Evolutionary conservation across 1,140 invertebrate genomes (phyloP).

Genomic region (Temnothorax curvispinosus): DNA sequence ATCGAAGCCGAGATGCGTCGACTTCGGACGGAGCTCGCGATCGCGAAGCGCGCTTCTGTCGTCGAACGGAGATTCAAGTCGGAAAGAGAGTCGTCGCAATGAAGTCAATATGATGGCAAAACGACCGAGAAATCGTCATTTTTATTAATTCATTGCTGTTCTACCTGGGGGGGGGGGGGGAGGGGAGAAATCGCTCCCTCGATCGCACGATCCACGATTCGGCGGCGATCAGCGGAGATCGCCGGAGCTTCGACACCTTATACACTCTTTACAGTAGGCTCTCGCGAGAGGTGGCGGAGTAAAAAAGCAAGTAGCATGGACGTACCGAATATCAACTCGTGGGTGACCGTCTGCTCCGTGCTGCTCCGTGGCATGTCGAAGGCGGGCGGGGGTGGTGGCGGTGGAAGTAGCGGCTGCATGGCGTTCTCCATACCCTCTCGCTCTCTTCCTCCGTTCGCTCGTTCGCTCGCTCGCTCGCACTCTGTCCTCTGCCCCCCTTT

Average conservation of each 20-base stretch:
- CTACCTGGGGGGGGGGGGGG: too few relatives aligned
- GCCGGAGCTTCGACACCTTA: too few relatives aligned
- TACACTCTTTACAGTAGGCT: too few relatives aligned
- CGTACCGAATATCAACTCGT: slow-evolving; percentile 87
- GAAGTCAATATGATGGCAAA: too few relatives aligned
- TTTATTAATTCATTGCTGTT: too few relatives aligned
- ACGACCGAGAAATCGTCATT: too few relatives aligned
- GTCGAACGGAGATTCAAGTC: too few relatives aligned
- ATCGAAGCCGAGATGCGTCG: not conserved
- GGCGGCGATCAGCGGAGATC: too few relatives aligned
- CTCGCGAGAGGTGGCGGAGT: too few relatives aligned
- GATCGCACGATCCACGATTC: too few relatives aligned
- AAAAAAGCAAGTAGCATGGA: slow-evolving; percentile 6
- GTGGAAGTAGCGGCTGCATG: slow-evolving; percentile 76
- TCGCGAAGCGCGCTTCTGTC: not conserved
- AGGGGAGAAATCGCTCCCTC: too few relatives aligned
- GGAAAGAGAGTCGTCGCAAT: too few relatives aligned
- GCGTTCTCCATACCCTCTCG: slow-evolving; percentile 71
- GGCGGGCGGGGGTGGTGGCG: slow-evolving; percentile 67
- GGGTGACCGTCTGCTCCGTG: slow-evolving; percentile 86
- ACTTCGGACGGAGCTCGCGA: not conserved
- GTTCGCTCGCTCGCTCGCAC: not conserved
- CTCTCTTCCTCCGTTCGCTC: not conserved
- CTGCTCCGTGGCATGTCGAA: slow-evolving; percentile 77
- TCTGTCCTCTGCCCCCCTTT: slow-evolving; percentile 11